A percentile compares a stretch with the other conserved stretches of the same genome.
These are phyloP conservation scores for Conops quadrifasciatus DNA, from an alignment of 2,888 invertebrate species.

Conservation along the genomic window DNA sequence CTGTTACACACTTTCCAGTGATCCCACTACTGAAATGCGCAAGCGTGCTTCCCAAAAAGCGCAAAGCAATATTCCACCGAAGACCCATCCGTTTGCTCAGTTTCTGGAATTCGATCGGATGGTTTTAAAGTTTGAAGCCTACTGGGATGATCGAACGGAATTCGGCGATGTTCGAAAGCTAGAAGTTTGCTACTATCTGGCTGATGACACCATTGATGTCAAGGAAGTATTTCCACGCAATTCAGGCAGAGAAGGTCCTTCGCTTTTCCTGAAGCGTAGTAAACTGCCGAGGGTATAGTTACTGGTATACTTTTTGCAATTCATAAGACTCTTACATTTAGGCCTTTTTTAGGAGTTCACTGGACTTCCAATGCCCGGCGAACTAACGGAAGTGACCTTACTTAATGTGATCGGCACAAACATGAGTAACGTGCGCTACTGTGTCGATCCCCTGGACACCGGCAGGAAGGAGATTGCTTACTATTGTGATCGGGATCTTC, in stretches of 20 bases:
- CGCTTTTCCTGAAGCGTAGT: constrained; percentile 77
- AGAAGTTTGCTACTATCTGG: constrained; percentile 84
- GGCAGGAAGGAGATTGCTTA: constrained; percentile 63
- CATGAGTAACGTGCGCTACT: constrained; percentile 67
- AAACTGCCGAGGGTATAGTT: constrained; percentile 78
- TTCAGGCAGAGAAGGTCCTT: constrained; percentile 76
- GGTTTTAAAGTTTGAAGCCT: constrained; percentile 79
- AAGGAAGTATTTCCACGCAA: constrained; percentile 76
- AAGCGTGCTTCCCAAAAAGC: constrained; percentile 53
- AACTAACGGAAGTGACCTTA: constrained; percentile 67
- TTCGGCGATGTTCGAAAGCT: constrained; percentile 81
- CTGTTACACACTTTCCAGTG: constrained; percentile 49
- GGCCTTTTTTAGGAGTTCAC: constrained; percentile 48
- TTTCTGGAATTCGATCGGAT: constrained; percentile 85
- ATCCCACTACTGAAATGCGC: constrained; percentile 68
- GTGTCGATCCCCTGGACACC: constrained; percentile 70
- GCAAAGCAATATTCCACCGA: constrained; percentile 58
- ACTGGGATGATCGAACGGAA: constrained; percentile 87
- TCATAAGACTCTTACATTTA: neutral
- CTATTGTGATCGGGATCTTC: constrained; percentile 71
- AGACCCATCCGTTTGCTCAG: constrained; percentile 75
- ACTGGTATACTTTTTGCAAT: neutral
- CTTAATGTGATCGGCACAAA: constrained; percentile 73
- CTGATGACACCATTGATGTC: constrained; percentile 90
- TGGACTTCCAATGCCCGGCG: constrained; percentile 66